Conservation (phyloP, 2,888 invertebrate species). For the Lacanobia oleracea region DNA sequence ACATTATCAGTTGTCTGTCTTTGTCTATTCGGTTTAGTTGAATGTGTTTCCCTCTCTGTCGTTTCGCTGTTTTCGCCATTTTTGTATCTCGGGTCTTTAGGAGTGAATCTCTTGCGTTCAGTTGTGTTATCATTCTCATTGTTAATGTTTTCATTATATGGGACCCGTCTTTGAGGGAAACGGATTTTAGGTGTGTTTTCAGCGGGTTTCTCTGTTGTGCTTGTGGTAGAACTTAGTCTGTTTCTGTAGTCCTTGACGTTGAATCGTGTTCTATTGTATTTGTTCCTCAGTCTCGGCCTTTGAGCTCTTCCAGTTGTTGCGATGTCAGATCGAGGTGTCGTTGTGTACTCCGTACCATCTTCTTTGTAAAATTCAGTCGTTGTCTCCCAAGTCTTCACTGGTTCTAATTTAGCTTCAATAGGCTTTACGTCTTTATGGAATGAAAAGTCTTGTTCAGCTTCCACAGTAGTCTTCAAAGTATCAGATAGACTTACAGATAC, state of each 20-base stretch:
- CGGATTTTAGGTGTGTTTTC: slow-evolving; percentile 84
- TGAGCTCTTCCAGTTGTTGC: slow-evolving; percentile 76
- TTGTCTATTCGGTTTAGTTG: slow-evolving; percentile 78
- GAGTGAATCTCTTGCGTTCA: slow-evolving; percentile 89
- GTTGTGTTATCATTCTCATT: slow-evolving; percentile 83
- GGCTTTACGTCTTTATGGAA: slow-evolving; percentile 87
- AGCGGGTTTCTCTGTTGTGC: slow-evolving; percentile 81
- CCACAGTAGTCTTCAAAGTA: slow-evolving; percentile 75
- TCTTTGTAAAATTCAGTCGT: slow-evolving; percentile 76
- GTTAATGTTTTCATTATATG: slow-evolving; percentile 78
- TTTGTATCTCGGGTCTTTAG: slow-evolving; percentile 87
- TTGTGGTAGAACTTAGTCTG: slow-evolving; percentile 91
- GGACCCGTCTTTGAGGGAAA: slow-evolving; percentile 87
- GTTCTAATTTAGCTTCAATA: slow-evolving; percentile 83
- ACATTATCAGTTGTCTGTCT: slow-evolving; percentile 79
- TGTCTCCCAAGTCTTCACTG: slow-evolving; percentile 72
- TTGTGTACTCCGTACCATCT: slow-evolving; percentile 75
- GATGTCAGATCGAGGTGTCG: slow-evolving; percentile 77
- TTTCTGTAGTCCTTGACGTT: slow-evolving; percentile 95
- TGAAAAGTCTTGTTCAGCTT: slow-evolving; percentile 80
- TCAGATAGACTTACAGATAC: slow-evolving; percentile 83
- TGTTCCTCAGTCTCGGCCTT: slow-evolving; percentile 86
- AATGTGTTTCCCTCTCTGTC: slow-evolving; percentile 79
- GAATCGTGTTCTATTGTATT: slow-evolving; percentile 93
- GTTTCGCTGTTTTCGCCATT: slow-evolving; percentile 75